Evolutionary conservation across 2,888 invertebrate genomes (phyloP), one percentile per base, ranked within the genome.

Genomic region (Ommatoiulus sabulosus): DNA sequence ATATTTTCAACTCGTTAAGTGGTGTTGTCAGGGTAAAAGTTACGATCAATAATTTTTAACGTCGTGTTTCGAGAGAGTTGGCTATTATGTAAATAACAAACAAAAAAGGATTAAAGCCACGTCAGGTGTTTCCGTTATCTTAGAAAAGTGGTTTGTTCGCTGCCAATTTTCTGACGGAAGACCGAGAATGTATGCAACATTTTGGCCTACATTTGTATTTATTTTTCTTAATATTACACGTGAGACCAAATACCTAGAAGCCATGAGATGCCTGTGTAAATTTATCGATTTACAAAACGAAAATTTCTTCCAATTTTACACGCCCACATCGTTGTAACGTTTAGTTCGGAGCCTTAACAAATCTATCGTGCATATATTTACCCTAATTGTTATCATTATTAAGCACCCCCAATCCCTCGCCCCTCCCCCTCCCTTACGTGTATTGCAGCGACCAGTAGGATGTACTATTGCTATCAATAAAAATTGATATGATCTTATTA

Each of bases 291-390:
- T 85, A 85, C 85, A 44, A 44, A 84, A 44, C 15, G 46, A 85
- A 85, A 85, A 85, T 85, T 85, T 85, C 85, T 85, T 85, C 85
- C 85, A 85, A 85, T 85, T 85, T 85, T 85, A 85, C 85, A 85
- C 46, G 46, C 85, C 44, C 85, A 85, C 85, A 85, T 44, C 17
- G 35, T 44, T 85, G 85, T 72, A 72, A 35, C 44, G 85, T 85
- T 85, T 85, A 85, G 85, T 85, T 85, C 44, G 85, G 85, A 85
- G 85, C 85, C 85, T 85, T 85, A 85, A 85, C 44, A 44, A 85
- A 85, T 85, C 44, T 85, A 85, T 85, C 10, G 85, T 85, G 46
- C 85, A 85, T 85, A 85, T 46, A 85, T 72, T 72, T 24, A 72
- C 72, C 72, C 72, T 72, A 6, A 72, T 24, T 72, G 72, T 72